Conservation (phyloP, 2,797 vertebrate genomes). For the Chaetophractus vellerosus region DNA sequence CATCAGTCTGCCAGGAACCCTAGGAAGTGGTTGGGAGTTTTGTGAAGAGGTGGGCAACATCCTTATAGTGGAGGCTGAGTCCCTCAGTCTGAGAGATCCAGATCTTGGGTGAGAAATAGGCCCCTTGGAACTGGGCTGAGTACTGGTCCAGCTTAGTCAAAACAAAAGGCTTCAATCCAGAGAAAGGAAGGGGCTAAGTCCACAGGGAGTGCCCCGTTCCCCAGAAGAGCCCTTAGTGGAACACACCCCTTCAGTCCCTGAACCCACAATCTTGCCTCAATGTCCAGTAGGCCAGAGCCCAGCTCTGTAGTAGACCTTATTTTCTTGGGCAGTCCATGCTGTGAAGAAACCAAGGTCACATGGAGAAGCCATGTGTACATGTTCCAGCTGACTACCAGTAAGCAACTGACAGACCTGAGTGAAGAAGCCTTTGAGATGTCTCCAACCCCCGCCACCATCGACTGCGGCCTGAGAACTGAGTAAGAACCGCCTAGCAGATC, state of each 20-base stretch:
- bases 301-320: neutral
- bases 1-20: neutral
- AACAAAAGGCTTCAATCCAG: conserved; percentile 1
- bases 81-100: neutral
- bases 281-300: neutral
- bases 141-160: neutral
- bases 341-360: conserved; percentile 36
- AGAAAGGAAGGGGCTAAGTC: neutral
- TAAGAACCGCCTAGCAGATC: neutral
- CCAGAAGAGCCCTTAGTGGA: neutral
- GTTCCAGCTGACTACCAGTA: conserved; percentile 14
- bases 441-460: neutral
- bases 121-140: neutral
- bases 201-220: neutral
- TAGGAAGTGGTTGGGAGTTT: neutral
- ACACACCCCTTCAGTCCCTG: neutral
- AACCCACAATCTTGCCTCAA: neutral
- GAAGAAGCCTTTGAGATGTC: neutral
- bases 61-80: neutral
- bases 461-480: neutral
- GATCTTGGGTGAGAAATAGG: neutral
- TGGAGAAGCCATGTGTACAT: neutral
- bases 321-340: neutral
- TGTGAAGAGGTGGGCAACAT: neutral
- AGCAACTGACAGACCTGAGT: neutral